A percentile compares a stretch with the other conserved stretches of the same genome.
These are phyloP conservation scores for Protula sp. DNA, from an alignment of 2,888 invertebrate species.

Conservation along the genomic window DNA sequence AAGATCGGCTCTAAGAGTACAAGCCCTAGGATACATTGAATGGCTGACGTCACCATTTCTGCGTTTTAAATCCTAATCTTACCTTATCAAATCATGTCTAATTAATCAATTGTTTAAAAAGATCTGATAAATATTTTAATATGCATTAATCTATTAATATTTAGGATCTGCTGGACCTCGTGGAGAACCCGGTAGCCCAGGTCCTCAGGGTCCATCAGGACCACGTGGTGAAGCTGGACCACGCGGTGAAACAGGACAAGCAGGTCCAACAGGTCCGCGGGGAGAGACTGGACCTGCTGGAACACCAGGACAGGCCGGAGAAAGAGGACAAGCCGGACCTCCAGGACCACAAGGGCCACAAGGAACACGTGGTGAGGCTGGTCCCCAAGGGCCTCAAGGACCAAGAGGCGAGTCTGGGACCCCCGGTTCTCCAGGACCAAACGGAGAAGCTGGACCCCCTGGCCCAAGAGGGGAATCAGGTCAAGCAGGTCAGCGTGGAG, in stretches of 20 bases:
- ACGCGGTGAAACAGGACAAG: conserved; percentile 12
- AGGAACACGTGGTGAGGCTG: conserved; percentile 15
- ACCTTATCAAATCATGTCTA: too few species aligned
- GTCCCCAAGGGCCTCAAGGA: conserved; percentile 11
- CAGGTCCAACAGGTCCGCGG: conserved; percentile 15
- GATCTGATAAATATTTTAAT: too few species aligned
- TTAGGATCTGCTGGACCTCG: conserved; percentile 15
- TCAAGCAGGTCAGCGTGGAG: conserved; percentile 6
- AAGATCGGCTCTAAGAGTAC: too few species aligned
- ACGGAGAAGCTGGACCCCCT: conserved; percentile 1
- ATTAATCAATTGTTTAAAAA: too few species aligned
- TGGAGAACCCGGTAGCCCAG: conserved; percentile 15
- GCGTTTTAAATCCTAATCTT: too few species aligned
- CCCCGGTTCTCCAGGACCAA: conserved; percentile 4
- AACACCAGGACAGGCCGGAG: conserved; percentile 8
- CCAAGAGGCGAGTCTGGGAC: conserved; percentile 12
- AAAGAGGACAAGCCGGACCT: conserved; percentile 15
- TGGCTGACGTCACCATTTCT: too few species aligned
- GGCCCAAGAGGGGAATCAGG: conserved; percentile 1
- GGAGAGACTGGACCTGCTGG: conserved; percentile 8
- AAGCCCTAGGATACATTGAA: too few species aligned
- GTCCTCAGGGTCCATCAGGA: conserved; percentile 12
- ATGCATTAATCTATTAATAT: too few species aligned
- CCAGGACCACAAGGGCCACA: conserved; percentile 17
- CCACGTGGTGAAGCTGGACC: conserved; percentile 16